Percentiles rank a stretch among this genome's conserved stretches.
These are phyloP conservation scores for Ptychadena robeensis DNA, from an alignment of 2,797 vertebrate species.

Conservation along the genomic window DNA sequence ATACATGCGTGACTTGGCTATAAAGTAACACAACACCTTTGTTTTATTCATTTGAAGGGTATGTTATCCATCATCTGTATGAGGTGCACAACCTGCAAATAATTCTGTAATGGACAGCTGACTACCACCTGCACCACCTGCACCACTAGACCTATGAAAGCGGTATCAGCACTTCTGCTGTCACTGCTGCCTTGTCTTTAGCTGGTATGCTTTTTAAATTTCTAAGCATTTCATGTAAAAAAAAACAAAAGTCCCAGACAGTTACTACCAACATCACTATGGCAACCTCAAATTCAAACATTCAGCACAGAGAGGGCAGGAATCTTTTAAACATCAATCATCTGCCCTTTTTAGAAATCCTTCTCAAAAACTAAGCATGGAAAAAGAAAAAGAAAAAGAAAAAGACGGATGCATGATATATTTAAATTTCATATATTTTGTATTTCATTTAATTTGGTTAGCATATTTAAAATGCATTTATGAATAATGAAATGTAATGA, in stretches of 20 bases:
- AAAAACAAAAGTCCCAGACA: slow-evolving; percentile 30
- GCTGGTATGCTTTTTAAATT: slow-evolving; percentile 25
- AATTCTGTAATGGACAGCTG: not conserved
- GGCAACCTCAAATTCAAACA: slow-evolving; percentile 49
- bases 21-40: slow-evolving; percentile 24
- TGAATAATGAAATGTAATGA: not conserved
- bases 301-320: slow-evolving; percentile 25
- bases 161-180: not conserved
- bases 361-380: slow-evolving; percentile 3
- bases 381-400: not conserved
- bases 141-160: not conserved
- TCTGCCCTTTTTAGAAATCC: slow-evolving; percentile 20
- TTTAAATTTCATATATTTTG: not conserved
- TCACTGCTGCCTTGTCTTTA: slow-evolving; percentile 4
- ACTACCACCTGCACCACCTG: not conserved
- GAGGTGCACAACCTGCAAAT: not conserved
- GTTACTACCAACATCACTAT: slow-evolving; percentile 35
- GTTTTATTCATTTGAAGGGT: slow-evolving; percentile 22
- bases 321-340: slow-evolving; percentile 53
- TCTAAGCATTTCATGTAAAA: slow-evolving; percentile 41
- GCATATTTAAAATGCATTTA: not conserved
- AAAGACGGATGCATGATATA: slow-evolving; percentile 8
- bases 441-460: not conserved
- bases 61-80: not conserved
- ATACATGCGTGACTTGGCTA: slow-evolving; percentile 6